These are phyloP conservation scores for Onychomys leucogaster DNA, from an alignment of 2,797 vertebrate species.

Conservation along the genomic window DNA sequence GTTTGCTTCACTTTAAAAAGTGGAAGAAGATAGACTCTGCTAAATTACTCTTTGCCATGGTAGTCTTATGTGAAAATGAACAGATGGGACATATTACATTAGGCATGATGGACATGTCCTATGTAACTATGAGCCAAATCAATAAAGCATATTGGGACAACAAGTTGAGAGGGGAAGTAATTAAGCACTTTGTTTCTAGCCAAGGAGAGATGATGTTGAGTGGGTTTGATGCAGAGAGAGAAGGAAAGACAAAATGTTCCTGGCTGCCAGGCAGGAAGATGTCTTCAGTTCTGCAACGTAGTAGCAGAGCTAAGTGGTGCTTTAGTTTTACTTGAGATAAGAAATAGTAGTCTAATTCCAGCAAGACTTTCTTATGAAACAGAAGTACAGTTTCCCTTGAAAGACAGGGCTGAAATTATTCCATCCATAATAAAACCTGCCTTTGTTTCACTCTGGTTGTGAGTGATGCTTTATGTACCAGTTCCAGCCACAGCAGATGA, in stretches of 20 bases:
- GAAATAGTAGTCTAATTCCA: not conserved
- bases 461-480: not conserved
- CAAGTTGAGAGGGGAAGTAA: not conserved
- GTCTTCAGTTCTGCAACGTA: not conserved
- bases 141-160: not conserved
- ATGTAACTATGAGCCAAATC: not conserved
- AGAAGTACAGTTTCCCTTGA: not conserved
- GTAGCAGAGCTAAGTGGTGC: not conserved
- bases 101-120: not conserved
- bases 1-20: constrained; percentile 22
- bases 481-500: not conserved
- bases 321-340: not conserved
- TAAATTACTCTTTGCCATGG: not conserved
- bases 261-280: not conserved
- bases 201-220: not conserved
- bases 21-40: not conserved
- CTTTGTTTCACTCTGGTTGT: not conserved
- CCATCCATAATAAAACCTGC: not conserved
- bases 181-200: not conserved
- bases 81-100: not conserved
- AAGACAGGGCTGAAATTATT: not conserved
- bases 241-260: not conserved
- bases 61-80: not conserved
- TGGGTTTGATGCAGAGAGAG: not conserved
- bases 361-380: not conserved